Base-by-base conservation (phyloP, 2,797 vertebrate species). In the Melanotaenia pygmaea region DNA sequence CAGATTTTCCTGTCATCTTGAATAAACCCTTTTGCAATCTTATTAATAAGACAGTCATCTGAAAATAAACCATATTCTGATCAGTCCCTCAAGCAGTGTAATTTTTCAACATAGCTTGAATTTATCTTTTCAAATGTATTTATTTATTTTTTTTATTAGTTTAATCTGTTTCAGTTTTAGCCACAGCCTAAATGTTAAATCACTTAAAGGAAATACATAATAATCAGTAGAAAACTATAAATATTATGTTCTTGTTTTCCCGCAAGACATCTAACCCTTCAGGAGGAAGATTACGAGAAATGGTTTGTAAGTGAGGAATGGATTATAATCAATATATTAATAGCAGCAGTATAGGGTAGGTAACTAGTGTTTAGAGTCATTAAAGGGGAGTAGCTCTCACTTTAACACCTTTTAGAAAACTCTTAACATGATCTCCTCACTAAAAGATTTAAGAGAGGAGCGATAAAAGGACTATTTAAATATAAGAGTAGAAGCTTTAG, bases 241-340 rank as follows among this genome's bases (percentile, higher is more conserved):
- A 66, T 62, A 24, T 54, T 20, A 13, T 47, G 32, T 6, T 24
- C 14, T 14, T 47, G n/a, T 20, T 60, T 66, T 45, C 37, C 12
- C 47, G 34, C 34, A 64, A 64, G 66, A 67, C 22, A 22, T 32
- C 8, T 7, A 37, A 11, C 14, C 18, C 26, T 32, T 30, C 30
- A 61, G 10, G 57, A 43, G 57, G 5, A 16, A 20, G 22, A 58
- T 61, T 6, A 53, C 5, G 22, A 5, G 16, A 63, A 35, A 10
- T 64, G 26, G 47, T 60, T 57, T 30, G 22, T 56, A 54, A 53
- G 22, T 47, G n/a, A 45, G 14, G 16, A 47, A 72, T 60, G 9
- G 10, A 34, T 28, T 40, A 35, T n/a, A 64, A 65, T 79, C 28
- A 2, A 65, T 77, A 54, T 5, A 63, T 18, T 71, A 59, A 67